Conservation (phyloP, 2,888 invertebrate species). For the Caenorhabditis sinica region DNA sequence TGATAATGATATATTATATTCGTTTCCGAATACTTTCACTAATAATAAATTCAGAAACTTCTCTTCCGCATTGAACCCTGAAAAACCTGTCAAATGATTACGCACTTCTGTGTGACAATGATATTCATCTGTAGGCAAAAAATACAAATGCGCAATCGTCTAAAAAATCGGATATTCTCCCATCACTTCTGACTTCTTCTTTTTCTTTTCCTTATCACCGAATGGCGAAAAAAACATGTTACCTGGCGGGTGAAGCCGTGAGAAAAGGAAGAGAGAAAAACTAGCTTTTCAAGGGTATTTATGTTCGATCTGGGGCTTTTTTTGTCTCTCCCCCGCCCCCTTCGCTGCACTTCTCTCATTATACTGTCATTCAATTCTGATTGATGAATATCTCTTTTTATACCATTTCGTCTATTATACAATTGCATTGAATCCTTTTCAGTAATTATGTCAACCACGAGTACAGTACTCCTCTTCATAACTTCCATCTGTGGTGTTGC, state of each 20-base stretch:
- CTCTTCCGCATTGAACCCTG: conserved; percentile 16
- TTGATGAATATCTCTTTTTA: conserved; percentile 31
- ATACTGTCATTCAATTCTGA: conserved; percentile 24
- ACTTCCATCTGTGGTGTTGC: conserved; percentile 50
- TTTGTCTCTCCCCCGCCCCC: background rate
- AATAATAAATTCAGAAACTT: conserved; percentile 16
- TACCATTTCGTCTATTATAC: conserved; percentile 1
- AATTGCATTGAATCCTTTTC: conserved; percentile 16
- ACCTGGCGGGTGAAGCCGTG: conserved; percentile 26
- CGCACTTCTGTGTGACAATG: conserved; percentile 6
- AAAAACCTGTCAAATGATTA: conserved; percentile 40
- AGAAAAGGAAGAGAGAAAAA: background rate
- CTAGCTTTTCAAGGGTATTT: conserved; percentile 63
- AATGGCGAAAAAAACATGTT: conserved; percentile 44
- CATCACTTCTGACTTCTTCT: background rate
- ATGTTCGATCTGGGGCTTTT: conserved; percentile 31
- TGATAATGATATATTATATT: background rate
- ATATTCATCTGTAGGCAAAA: conserved; percentile 18
- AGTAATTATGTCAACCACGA: conserved; percentile 49
- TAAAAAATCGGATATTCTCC: conserved; percentile 54
- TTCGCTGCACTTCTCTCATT: conserved; percentile 19
- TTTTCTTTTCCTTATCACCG: conserved; percentile 32
- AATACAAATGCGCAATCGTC: conserved; percentile 4
- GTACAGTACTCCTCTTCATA: conserved; percentile 47
- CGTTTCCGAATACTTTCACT: conserved; percentile 33